Base-by-base conservation (phyloP, 2,888 invertebrate species). In the Emesis furor region DNA sequence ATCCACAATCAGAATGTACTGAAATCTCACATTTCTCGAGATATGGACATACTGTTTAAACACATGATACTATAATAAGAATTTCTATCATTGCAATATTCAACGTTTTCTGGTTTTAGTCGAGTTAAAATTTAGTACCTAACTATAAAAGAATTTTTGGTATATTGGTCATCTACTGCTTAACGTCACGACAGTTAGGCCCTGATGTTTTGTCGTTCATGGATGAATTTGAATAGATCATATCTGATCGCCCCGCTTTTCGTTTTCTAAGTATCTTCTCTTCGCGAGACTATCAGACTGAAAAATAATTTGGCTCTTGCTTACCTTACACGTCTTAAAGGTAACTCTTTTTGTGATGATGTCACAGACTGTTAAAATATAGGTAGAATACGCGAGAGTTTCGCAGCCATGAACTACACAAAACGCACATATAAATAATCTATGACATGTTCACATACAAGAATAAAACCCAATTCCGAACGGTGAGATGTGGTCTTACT, bases 161-260 rank as follows among this genome's bases (percentile, higher is more conserved):
- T 94, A 94, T 95, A 92, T 94, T 94, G 93, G 92, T 94, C 94
- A 94, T 94, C 92, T 90, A 90, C 88, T 90, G 89, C 90, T 91
- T 91, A 90, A 92, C 88, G 90, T 93, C 91, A 91, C 92, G 93
- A 94, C 94, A 93, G 93, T 94, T 94, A 95, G 94, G 95, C 94
- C 93, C 94, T 86, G 90, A 81, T 93, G 91, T 84, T 72, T 91
- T 90, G 89, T 77, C 72, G 37, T 84, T 51, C 55, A 55, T 6
- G 30, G 32, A 30, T 55, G 12, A 30, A 32, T 35, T 30, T 7
- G 42, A 30, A 74, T 37, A 69, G 55, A 37, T 39, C 46, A 51
- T 24, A 37, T 76, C 68, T 68, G 24, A 59, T 59, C 73, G 67
- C 67, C 55, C 68, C 68, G 17, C 55, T 55, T 89, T 85, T 80